Base-by-base conservation (phyloP, 2,797 vertebrate species). In the Pteronotus mesoamericanus region DNA sequence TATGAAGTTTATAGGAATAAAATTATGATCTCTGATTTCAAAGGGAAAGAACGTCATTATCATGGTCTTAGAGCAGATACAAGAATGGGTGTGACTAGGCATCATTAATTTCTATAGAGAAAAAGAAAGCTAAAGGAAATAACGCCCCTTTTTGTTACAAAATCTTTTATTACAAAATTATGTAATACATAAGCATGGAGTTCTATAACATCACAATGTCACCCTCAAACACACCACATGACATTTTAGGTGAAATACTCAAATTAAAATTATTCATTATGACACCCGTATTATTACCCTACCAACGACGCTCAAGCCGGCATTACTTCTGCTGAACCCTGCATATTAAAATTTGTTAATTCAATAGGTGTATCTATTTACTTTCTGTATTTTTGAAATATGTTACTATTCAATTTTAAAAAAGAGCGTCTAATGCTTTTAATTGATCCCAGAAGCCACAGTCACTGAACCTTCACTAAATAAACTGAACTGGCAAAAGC, bases 1-100 rank as follows among this genome's bases (percentile, higher is more conserved):
- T n/a, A n/a, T n/a, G n/a, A n/a, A n/a, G n/a, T 15, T 37, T 89
- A 75, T 29, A 85, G 48, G 26, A 69, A 91, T 51, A 86, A 89
- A 95, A 89, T 85, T 78, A 68, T 3, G 74, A 71, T 72, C 79
- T 82, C 55, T 91, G 42, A 61, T 82, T 94, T 88, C 55, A 78
- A 77, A 86, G 1, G 24, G 29, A 55, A 48, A 94, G 51, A 78
- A 69, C 15, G 69, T 72, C 19, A 88, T 51, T 83, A 84, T 29
- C 12, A 42, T 57, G 15, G 32, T 82, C 93, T 91, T 53, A 26
- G 21, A 29, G 32, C 69, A 29, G 7, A 48, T 37, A 2, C 46
- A 77, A 26, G 39, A 77, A 64, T 39, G 9, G 5, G 1, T 59
- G 3, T 53, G 29, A 84, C 57, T 69, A 91, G 14, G 10, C 64